A percentile compares a stretch with the other conserved stretches of the same genome.
Conservation (phyloP, 1,140 invertebrate species). For the Drosophila orena region DNA sequence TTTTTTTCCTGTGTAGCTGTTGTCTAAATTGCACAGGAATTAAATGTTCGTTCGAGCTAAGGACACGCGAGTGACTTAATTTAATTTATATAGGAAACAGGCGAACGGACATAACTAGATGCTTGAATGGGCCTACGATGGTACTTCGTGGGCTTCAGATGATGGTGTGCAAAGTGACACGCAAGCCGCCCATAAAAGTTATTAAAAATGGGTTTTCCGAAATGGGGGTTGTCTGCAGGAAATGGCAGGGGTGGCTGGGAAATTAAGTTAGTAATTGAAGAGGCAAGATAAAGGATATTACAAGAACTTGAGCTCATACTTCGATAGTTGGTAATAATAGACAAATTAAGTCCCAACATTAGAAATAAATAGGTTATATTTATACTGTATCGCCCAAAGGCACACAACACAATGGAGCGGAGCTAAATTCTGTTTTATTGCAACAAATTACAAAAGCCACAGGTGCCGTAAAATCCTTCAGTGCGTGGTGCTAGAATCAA, state of each 20-base stretch:
- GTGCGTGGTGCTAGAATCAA: constrained; percentile 41
- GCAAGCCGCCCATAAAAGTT: constrained; percentile 66
- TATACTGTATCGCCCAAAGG: not conserved
- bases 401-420: not conserved
- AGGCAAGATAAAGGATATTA: not conserved
- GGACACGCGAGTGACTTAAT: constrained; percentile 58
- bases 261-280: not conserved
- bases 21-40: constrained; percentile 16
- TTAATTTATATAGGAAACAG: constrained; percentile 46
- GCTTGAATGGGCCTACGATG: constrained; percentile 24
- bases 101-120: not conserved
- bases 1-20: constrained; percentile 6
- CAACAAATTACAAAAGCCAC: constrained; percentile 6
- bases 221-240: constrained; percentile 20
- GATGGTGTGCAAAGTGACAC: constrained; percentile 46
- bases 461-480: constrained; percentile 33
- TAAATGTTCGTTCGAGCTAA: constrained; percentile 35
- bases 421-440: constrained; percentile 39
- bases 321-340: not conserved
- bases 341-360: not conserved
- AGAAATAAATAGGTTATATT: not conserved
- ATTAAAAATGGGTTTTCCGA: constrained; percentile 52
- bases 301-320: not conserved
- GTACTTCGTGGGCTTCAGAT: constrained; percentile 1
- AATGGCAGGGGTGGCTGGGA: not conserved